Evolutionary conservation across 92 coral and sea anemone genomes (phyloP), one percentile per base, ranked within the genome.

Genomic region (Umimayanthus kanabou): DNA sequence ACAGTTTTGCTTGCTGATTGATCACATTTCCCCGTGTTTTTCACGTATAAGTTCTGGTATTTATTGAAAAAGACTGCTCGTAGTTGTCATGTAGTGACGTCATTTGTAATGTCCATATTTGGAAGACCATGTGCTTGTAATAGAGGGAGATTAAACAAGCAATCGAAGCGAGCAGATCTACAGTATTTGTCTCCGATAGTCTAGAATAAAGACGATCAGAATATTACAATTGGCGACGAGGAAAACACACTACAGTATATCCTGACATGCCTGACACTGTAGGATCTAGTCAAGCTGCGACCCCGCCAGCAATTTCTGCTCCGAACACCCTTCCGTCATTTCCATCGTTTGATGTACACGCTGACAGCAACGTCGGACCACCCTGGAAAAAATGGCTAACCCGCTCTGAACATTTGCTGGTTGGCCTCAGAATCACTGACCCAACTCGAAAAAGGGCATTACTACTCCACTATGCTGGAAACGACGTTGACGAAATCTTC

Each of bases 281-380:
- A 23, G 76, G 40, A 79, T 61, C 50, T 5, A 39, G 71, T 22
- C 74, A 58, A 80, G 33, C 53, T 58, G 16, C 53, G 49, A 58
- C 39, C 14, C 85, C 30, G 53, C 45, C 73, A 61, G 73, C 25
- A 80, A 80, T 80, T 58, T 58, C 85, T 39, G 16, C 73, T 18
- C 73, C 50, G 9, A 79, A 28, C 66, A 79, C 82, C 5, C 71
- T 89, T 58, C 91, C 85, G 50, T 25, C 73, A 49, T 77, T 84
- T 76, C 64, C 80, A 43, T 30, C 80, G 58, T 88, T 89, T 15
- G 91, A 89, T 16, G 88, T 89, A 29, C 92, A 85, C 85, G 89
- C 89, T 55, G 88, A 89, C 86, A 83, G 81, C 80, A 89, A 76
- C 30, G 88, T 84, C 55, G 90, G 90, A 2, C 87, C 90, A 14